Evolutionary conservation across 2,113 vertebrate species (phyloP), one percentile per base, ranked within the genome.

Genomic region (Beaufortia kweichowensis): DNA sequence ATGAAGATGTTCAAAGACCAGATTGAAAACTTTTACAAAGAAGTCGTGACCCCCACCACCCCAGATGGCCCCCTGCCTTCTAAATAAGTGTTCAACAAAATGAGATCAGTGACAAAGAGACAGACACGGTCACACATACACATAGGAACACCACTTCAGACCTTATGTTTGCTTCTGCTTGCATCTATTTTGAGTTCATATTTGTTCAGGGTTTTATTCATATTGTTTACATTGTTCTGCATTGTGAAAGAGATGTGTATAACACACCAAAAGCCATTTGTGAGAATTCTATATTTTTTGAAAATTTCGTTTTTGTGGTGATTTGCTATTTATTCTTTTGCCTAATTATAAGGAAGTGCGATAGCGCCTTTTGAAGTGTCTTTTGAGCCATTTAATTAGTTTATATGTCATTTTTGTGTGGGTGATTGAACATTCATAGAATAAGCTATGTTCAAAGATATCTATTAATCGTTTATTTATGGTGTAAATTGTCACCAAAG

Each of bases 21-120:
- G 46, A 95, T 98, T 0, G 88, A 94, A 0, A 90, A 82, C 84
- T 90, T 98, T 29, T 98, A 98, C 31, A 60, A 75, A 0, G 93
- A 94, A 1, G n/a, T 55, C 0, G 65, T 78, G 0, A 85, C 88
- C 0, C 90, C 93, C 0, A 59, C 71, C 1, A 72, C 87, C 2
- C 65, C 89, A 0, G 89, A 89, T 29, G 84, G 48, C 35, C 76
- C 85, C 0, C 81, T 85, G 19, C 84, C 84, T 39, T 46, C 87
- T 21, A 91, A 90, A 80, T 93, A 91, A 57, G 73, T 15, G 57
- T 5, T 33, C 41, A 64, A 62, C 74, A 64, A 43, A 31, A 43
- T n/a, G 26, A 65, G 41, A 33, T 39, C 17, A 12, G 6, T 24
- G 46, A 75, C 11, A 50, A 70, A 60, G 55, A 56, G 24, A 60